phyloP scores from a whole-genome alignment of 2,797 vertebrate species.

The Trichosurus vulpecula region DNA sequence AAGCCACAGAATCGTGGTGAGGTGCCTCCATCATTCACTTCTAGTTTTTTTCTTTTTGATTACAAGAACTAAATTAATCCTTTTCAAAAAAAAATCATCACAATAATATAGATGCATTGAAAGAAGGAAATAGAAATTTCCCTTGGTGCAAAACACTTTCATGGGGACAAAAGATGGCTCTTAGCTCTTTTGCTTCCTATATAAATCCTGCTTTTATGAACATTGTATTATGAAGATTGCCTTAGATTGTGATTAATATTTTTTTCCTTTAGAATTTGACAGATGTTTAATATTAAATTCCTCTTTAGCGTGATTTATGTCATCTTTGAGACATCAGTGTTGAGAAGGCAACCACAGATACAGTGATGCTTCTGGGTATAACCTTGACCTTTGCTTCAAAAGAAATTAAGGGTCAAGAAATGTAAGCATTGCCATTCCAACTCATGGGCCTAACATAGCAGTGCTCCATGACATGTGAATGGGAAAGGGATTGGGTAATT shows the following conservation, averaged over 20 bases:
- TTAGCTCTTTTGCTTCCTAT: conserved; percentile 33
- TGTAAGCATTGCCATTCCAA: neutral
- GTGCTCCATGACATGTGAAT: neutral
- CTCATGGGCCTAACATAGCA: neutral
- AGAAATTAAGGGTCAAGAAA: neutral
- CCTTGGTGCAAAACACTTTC: neutral
- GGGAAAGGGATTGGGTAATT: neutral
- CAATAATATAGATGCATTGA: neutral
- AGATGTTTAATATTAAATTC: conserved; percentile 75
- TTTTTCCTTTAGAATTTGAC: conserved; percentile 73
- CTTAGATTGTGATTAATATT: conserved; percentile 69
- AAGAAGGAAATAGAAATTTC: neutral
- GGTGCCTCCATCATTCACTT: too few relatives aligned
- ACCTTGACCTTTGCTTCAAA: neutral
- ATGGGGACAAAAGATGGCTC: neutral
- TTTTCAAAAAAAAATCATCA: conserved; percentile 18
- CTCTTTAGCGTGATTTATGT: conserved; percentile 67
- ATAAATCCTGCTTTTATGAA: conserved; percentile 53
- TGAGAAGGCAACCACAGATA: conserved; percentile 46
- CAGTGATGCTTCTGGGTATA: conserved; percentile 5
- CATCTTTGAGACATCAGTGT: conserved; percentile 67
- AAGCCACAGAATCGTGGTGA: too few relatives aligned
- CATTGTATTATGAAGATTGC: conserved; percentile 63
- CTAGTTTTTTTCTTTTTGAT: neutral
- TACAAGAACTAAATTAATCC: conserved; percentile 11